Percentiles rank a stretch among this genome's conserved stretches.
These are phyloP conservation scores for Acanthis flammea DNA, from an alignment of 2,797 vertebrate genomes.

Conservation along the genomic window DNA sequence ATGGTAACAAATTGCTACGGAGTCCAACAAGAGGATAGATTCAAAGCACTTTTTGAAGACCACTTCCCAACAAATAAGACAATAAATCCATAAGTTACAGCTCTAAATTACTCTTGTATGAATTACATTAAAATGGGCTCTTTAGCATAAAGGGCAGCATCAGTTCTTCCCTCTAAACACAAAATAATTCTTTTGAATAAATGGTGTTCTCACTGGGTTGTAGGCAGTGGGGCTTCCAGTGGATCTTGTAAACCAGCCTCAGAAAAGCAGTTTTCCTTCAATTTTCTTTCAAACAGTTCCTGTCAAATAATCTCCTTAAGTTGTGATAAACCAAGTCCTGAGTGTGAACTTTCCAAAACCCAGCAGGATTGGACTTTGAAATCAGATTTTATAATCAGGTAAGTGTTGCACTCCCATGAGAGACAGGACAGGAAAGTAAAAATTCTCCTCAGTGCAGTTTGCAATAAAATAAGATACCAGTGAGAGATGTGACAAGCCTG, in stretches of 20 bases:
- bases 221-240: background rate
- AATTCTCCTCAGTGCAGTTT: background rate
- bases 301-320: background rate
- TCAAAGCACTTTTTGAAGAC: constrained; percentile 24
- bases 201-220: background rate
- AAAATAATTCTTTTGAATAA: background rate
- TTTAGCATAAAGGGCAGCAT: background rate
- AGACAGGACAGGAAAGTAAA: background rate
- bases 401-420: background rate
- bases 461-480: background rate
- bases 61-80: background rate
- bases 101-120: background rate
- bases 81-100: background rate
- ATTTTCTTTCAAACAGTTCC: background rate
- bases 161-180: background rate
- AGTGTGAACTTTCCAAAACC: background rate
- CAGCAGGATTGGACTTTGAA: background rate
- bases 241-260: background rate
- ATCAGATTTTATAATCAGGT: background rate
- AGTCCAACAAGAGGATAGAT: background rate
- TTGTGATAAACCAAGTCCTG: background rate
- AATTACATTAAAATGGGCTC: background rate
- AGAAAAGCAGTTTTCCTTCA: background rate
- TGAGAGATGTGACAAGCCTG: background rate
- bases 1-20: background rate